Percentiles rank a stretch among this genome's conserved stretches.
Conservation (phyloP, 1,140 invertebrate species). For the Ostrea denselamellosa region DNA sequence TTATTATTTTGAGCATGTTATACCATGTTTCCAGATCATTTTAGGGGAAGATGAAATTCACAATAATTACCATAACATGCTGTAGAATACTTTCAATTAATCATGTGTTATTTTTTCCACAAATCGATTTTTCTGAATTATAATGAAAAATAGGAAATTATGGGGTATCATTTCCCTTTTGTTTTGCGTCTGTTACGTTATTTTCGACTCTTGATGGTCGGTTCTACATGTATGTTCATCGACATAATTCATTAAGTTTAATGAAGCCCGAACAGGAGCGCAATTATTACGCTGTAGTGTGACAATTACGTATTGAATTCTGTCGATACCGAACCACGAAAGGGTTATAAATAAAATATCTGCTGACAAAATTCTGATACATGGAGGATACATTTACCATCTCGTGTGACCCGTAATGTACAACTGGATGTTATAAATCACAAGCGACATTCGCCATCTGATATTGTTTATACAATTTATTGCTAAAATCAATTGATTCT, state of each 20-base stretch:
- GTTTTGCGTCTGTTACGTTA: background rate
- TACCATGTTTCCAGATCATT: no score
- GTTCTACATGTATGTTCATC: background rate
- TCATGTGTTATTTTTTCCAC: no score
- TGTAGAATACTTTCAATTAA: no score
- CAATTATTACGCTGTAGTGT: background rate
- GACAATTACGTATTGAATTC: background rate
- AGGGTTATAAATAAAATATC: background rate
- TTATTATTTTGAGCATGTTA: no score
- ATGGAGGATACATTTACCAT: background rate
- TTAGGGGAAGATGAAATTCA: no score
- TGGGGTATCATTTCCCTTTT: background rate
- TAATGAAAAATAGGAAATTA: background rate
- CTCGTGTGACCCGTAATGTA: background rate
- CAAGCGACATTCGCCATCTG: background rate
- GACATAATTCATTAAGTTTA: conserved; percentile 35
- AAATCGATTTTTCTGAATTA: no score
- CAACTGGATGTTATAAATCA: background rate
- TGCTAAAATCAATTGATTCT: background rate
- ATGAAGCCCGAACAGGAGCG: background rate
- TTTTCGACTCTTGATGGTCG: background rate
- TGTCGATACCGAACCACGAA: background rate
- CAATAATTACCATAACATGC: no score
- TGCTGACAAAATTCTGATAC: background rate
- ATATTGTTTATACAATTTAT: conserved; percentile 12